Evolutionary conservation across 2,888 invertebrate genomes (phyloP).

Genomic region (Eupithecia subfuscata): DNA sequence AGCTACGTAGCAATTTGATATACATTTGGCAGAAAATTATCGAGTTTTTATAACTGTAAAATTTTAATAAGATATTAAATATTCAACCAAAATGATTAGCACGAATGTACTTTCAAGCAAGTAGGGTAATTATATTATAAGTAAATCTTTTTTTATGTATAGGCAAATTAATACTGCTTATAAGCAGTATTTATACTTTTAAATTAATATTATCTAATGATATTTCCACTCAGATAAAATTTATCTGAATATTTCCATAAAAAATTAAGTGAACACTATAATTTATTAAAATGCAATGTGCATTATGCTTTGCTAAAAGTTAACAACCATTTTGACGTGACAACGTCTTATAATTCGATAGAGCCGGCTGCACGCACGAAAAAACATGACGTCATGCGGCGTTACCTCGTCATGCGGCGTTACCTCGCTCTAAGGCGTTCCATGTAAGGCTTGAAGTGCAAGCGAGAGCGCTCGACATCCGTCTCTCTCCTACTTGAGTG

Average conservation of each 20-base stretch:
- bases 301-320: conserved; percentile 10
- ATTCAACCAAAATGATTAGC: neutral
- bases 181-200: neutral
- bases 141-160: neutral
- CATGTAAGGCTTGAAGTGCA: no score
- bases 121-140: no score
- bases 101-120: neutral
- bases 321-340: conserved; percentile 14
- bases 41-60: neutral
- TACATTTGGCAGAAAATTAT: neutral
- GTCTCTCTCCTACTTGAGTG: no score
- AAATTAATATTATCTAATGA: neutral
- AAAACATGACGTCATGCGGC: no score
- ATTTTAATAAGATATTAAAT: neutral
- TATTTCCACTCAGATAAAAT: neutral
- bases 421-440: no score
- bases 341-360: no score
- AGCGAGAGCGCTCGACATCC: no score
- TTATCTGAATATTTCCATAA: neutral
- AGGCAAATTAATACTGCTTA: neutral
- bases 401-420: no score
- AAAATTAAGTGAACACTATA: conserved; percentile 12
- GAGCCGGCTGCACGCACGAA: no score
- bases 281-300: conserved; percentile 11
- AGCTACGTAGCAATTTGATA: neutral